Base-by-base conservation (phyloP, 2,888 invertebrate species). In the Temnothorax rugatulus region DNA sequence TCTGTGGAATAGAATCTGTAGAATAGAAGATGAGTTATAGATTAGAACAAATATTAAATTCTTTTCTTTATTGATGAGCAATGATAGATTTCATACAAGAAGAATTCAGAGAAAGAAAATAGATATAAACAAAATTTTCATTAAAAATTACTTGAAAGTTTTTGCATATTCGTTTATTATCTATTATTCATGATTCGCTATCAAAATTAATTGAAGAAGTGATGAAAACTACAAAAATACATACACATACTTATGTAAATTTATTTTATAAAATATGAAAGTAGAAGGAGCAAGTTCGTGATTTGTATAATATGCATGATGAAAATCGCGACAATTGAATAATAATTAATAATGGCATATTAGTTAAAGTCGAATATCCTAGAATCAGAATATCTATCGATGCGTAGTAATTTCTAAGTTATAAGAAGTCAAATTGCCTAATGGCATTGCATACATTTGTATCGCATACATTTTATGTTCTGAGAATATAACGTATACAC, bases 31-130 rank as follows among this genome's bases (percentile, higher is more conserved):
- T n/a, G 52, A 8, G 52, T 52, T 52, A 52, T 8, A 52, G 52
- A n/a, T 52, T 52, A 52, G n/a, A n/a, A 52, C n/a, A 52, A n/a
- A 52, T 52, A 52, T 52, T n/a, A 52, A n/a, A 52, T n/a, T 52
- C 7, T 52, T 52, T n/a, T 52, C n/a, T 52, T 52, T 8, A 52
- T 57, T 57, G 25, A 57, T 25, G 25, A 25, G 21, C 11, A 57
- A 25, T 25, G 13, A 57, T 25, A 15, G 57, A 57, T 57, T 57
- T 13, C 11, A 13, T 15, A 2, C 13, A 25, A 15, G 11, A 57
- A 25, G 4, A 54, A 54, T 54, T 54, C 25, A 57, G 11, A 4
- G 21, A 11, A 54, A 54, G 4, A 25, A 57, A 57, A 11, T 57
- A 57, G 5, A 13, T 25, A 57, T 13, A 57, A 57, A 25, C 1